These are phyloP conservation scores for Scaptomyza montana DNA, from an alignment of 1,140 invertebrate genomes.

Conservation along the genomic window DNA sequence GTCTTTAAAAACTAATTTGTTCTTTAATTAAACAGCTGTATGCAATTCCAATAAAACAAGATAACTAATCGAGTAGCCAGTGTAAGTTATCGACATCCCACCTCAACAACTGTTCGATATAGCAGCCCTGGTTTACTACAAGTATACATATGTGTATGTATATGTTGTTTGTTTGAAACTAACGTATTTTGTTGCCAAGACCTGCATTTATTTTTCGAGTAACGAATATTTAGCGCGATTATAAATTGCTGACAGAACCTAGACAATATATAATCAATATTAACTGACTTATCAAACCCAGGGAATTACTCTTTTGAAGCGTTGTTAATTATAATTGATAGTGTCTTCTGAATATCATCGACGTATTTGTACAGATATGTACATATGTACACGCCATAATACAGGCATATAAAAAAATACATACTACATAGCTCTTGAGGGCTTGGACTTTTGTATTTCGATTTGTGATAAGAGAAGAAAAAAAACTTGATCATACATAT, in stretches of 20 bases:
- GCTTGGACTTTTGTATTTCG: conserved; percentile 71
- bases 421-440: conserved; percentile 47
- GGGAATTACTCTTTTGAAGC: conserved; percentile 66
- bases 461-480: conserved; percentile 65
- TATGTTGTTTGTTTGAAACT: conserved; percentile 13
- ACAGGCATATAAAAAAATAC: background rate
- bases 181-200: conserved; percentile 51
- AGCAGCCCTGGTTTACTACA: conserved; percentile 15
- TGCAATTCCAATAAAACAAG: background rate
- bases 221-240: conserved; percentile 46
- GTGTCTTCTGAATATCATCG: conserved; percentile 42
- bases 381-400: conserved; percentile 1
- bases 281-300: conserved; percentile 53
- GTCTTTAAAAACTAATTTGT: background rate
- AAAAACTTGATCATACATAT: conserved; percentile 60
- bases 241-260: conserved; percentile 64
- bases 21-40: conserved; percentile 3
- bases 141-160: background rate
- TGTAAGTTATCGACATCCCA: conserved; percentile 13
- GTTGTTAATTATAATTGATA: conserved; percentile 80
- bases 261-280: conserved; percentile 63
- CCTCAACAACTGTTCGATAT: conserved; percentile 9
- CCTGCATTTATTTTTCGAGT: conserved; percentile 11
- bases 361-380: conserved; percentile 33
- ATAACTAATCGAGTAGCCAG: background rate